Evolutionary conservation across 2,888 invertebrate species (phyloP).

Genomic region (Octonoba sinensis): DNA sequence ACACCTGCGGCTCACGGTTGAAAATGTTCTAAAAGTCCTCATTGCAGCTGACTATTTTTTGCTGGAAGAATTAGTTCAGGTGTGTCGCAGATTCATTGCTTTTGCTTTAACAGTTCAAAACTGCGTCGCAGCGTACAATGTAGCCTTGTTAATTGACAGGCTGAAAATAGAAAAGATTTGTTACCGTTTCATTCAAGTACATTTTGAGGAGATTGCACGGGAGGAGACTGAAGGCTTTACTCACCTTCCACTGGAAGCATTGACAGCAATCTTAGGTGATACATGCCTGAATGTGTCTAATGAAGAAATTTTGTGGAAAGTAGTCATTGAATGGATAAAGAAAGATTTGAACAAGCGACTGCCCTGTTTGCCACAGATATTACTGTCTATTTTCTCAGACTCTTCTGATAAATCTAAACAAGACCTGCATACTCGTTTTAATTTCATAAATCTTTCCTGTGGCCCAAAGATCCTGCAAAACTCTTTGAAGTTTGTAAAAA

Average conservation of each 20-base stretch:
- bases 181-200: neutral
- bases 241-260: neutral
- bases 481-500: no score
- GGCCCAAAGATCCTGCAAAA: no score
- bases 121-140: neutral
- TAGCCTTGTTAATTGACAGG: neutral
- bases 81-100: neutral
- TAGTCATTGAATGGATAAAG: no score
- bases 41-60: neutral
- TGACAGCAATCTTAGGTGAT: no score
- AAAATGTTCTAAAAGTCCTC: neutral
- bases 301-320: no score
- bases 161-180: neutral
- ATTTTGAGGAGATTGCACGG: neutral
- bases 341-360: no score
- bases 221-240: neutral
- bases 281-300: no score
- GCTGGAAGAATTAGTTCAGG: neutral
- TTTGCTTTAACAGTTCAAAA: neutral
- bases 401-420: no score
- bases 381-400: no score
- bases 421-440: no score
- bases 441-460: no score
- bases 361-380: no score
- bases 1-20: neutral